Evolutionary conservation across 2,888 invertebrate species (phyloP).

Genomic region (Listrodromus nycthemerus): DNA sequence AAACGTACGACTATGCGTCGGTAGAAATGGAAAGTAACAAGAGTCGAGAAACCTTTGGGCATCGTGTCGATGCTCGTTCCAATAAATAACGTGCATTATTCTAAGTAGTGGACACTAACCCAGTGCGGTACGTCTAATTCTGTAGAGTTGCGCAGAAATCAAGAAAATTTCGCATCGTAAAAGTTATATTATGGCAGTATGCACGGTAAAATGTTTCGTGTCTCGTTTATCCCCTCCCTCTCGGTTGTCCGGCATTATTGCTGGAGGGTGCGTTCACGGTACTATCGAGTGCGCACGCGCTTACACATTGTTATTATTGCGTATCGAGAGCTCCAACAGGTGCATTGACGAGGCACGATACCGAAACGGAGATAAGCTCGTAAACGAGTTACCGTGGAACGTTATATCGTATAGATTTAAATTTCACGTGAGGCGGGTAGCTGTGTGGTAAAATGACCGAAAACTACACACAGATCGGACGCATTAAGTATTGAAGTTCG

Average conservation of each 20-base stretch:
- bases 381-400: conserved; percentile 37
- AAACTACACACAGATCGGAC: neutral
- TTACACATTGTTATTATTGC: conserved; percentile 38
- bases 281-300: neutral
- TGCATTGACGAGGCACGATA: conserved; percentile 29
- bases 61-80: conserved; percentile 49
- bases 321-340: conserved; percentile 46
- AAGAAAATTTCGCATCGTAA: conserved; percentile 61
- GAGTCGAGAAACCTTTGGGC: conserved; percentile 35
- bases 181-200: conserved; percentile 50
- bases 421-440: conserved; percentile 31
- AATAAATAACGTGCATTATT: conserved; percentile 52
- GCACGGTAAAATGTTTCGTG: conserved; percentile 31
- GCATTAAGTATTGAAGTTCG: conserved; percentile 11
- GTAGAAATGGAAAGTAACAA: conserved; percentile 6
- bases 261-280: neutral
- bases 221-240: conserved; percentile 1
- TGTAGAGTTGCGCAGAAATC: conserved; percentile 44
- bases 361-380: conserved; percentile 42
- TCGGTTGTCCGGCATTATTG: neutral
- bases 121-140: conserved; percentile 24
- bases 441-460: neutral
- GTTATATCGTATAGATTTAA: conserved; percentile 16
- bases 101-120: neutral
- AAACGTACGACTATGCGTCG: neutral